Conservation (phyloP, 2,113 vertebrate genomes). For the Chloebia gouldiae region DNA sequence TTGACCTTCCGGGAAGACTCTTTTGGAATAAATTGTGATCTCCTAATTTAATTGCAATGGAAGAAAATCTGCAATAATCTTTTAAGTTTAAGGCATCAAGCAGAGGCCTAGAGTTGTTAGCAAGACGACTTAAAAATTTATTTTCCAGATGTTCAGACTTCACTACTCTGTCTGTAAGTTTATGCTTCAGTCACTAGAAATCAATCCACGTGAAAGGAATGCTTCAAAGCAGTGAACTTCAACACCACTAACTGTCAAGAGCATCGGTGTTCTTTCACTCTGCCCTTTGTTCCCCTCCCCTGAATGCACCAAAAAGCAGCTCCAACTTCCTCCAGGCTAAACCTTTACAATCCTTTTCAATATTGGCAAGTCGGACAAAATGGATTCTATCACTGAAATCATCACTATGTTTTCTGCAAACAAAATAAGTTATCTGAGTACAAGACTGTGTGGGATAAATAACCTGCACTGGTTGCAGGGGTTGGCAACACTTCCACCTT, state of each 20-base stretch:
- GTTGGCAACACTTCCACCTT: not conserved
- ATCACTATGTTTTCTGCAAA: not conserved
- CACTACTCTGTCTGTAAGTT: not conserved
- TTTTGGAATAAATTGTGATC: not conserved
- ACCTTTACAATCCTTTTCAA: not conserved
- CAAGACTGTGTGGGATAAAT: not conserved
- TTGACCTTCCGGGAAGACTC: not conserved
- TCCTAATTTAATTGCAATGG: not conserved
- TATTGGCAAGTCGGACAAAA: not conserved
- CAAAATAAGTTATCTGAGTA: not conserved
- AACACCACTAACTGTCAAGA: not conserved
- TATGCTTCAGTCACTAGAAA: not conserved
- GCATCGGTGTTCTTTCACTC: not conserved
- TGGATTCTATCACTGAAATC: not conserved
- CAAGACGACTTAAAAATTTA: not conserved
- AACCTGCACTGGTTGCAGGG: fast-evolving
- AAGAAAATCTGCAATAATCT: not conserved
- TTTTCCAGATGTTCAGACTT: not conserved
- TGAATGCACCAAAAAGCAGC: not conserved
- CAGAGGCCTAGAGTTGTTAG: not conserved
- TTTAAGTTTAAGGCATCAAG: not conserved
- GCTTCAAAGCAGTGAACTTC: not conserved
- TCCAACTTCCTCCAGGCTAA: not conserved
- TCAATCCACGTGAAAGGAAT: not conserved
- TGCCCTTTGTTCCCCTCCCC: not conserved